A percentile compares a stretch with the other conserved stretches of the same genome.
Evolutionary conservation across 1,140 invertebrate species (phyloP).

Genomic region (Thrips palmi): DNA sequence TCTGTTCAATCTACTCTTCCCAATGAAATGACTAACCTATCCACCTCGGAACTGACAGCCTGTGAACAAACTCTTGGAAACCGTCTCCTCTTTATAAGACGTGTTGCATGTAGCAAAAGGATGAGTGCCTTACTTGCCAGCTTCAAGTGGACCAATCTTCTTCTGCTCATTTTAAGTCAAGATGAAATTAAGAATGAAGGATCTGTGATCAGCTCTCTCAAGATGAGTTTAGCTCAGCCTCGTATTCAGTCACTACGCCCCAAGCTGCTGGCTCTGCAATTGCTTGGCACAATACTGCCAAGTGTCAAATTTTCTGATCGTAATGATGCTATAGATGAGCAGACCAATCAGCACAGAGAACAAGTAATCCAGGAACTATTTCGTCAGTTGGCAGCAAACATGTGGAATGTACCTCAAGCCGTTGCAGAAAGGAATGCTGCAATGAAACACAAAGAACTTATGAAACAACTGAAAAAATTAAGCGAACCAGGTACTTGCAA

Average conservation of each 20-base stretch:
- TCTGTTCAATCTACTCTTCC: too few species aligned
- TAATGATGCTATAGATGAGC: not conserved
- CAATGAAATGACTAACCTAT: too few species aligned
- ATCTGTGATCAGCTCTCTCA: not conserved
- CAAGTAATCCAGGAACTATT: slow-evolving; percentile 34
- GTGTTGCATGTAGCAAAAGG: slow-evolving; percentile 25
- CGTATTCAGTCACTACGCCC: slow-evolving; percentile 27
- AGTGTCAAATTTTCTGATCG: slow-evolving; percentile 17
- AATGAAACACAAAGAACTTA: slow-evolving; percentile 22
- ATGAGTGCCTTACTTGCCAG: slow-evolving; percentile 27
- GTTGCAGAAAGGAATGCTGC: slow-evolving; percentile 23
- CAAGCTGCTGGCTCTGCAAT: slow-evolving; percentile 31
- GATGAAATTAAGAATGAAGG: not conserved
- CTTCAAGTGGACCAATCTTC: slow-evolving; percentile 28
- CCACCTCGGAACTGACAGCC: slow-evolving; percentile 9
- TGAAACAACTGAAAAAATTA: slow-evolving; percentile 19
- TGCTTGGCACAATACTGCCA: slow-evolving; percentile 31
- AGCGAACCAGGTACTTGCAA: slow-evolving; percentile 5
- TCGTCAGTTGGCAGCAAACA: slow-evolving; percentile 29
- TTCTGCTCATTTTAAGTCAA: slow-evolving; percentile 27
- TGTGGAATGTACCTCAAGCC: slow-evolving; percentile 33
- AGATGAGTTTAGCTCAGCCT: slow-evolving; percentile 17
- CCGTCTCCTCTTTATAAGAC: slow-evolving; percentile 34
- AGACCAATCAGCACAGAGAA: slow-evolving; percentile 15
- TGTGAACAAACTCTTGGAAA: slow-evolving; percentile 28